phyloP scores from a whole-genome alignment of 2,888 invertebrate species.

The Euphydryas editha region DNA sequence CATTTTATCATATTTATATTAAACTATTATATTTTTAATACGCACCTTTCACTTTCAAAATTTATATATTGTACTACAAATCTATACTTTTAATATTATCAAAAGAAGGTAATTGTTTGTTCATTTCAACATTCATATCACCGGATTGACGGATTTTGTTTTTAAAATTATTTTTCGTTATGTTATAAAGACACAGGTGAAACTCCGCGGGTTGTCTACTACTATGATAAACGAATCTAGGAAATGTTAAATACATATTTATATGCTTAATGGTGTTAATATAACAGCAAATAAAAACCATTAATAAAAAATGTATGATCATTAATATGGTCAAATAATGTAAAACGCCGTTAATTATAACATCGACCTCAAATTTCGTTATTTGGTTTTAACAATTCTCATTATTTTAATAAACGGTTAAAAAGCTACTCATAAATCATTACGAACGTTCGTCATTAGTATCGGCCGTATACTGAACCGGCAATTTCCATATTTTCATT shows the following conservation, averaged over 20 bases:
- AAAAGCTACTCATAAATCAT: constrained; percentile 72
- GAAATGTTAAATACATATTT: background rate
- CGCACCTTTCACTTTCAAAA: too few relatives aligned
- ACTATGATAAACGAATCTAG: too few relatives aligned
- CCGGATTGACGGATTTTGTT: too few relatives aligned
- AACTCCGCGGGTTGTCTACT: too few relatives aligned
- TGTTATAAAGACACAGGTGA: too few relatives aligned
- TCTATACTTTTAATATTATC: too few relatives aligned
- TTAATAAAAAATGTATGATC: constrained; percentile 21
- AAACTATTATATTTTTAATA: too few relatives aligned
- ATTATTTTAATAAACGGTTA: constrained; percentile 70
- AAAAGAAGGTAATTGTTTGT: too few relatives aligned
- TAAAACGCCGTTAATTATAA: constrained; percentile 47
- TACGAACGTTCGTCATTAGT: constrained; percentile 58
- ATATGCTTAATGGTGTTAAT: background rate
- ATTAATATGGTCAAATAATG: constrained; percentile 38
- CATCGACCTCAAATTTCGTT: constrained; percentile 45
- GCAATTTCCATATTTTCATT: constrained; percentile 75
- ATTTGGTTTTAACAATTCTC: constrained; percentile 57
- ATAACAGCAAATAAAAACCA: background rate
- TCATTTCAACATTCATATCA: too few relatives aligned
- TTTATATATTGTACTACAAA: too few relatives aligned
- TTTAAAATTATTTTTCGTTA: too few relatives aligned
- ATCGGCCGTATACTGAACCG: constrained; percentile 54
- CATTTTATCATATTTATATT: too few relatives aligned